Conservation (phyloP, 2,113 vertebrate genomes). For the Tor tambroides region DNA sequence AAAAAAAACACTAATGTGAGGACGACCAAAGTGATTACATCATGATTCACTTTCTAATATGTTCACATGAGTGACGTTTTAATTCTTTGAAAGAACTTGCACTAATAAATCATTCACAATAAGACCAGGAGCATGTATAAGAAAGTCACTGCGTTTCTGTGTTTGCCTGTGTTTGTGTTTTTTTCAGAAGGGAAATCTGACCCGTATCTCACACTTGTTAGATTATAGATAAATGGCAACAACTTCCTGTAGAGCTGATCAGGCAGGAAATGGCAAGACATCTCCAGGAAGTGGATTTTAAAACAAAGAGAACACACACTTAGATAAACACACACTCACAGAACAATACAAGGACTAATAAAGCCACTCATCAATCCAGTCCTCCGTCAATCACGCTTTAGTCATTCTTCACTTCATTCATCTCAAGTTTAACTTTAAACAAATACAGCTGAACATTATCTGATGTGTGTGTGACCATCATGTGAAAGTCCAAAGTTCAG, state of each 20-base stretch:
- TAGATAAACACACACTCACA: neutral
- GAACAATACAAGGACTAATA: neutral
- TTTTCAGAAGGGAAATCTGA: conserved; percentile 32
- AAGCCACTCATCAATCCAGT: neutral
- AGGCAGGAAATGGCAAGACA: conserved; percentile 63
- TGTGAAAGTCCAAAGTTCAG: conserved; percentile 26
- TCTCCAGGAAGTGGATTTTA: conserved; percentile 66
- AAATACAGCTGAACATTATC: neutral
- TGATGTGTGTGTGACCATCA: neutral
- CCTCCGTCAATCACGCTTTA: neutral
- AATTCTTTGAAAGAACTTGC: neutral
- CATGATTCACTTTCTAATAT: neutral
- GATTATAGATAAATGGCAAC: conserved; percentile 60
- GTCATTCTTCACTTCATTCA: neutral
- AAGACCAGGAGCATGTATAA: neutral
- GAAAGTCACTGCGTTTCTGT: neutral
- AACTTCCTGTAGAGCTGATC: conserved; percentile 59
- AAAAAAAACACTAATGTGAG: neutral
- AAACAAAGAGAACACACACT: conserved; percentile 30
- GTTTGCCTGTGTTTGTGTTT: neutral
- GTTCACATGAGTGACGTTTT: neutral
- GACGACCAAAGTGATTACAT: neutral
- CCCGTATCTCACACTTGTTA: conserved; percentile 24
- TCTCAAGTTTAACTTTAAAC: neutral
- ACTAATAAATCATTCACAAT: neutral